Evolutionary conservation across 2,113 vertebrate species (phyloP).

Genomic region (Nyctibius bracteatus): DNA sequence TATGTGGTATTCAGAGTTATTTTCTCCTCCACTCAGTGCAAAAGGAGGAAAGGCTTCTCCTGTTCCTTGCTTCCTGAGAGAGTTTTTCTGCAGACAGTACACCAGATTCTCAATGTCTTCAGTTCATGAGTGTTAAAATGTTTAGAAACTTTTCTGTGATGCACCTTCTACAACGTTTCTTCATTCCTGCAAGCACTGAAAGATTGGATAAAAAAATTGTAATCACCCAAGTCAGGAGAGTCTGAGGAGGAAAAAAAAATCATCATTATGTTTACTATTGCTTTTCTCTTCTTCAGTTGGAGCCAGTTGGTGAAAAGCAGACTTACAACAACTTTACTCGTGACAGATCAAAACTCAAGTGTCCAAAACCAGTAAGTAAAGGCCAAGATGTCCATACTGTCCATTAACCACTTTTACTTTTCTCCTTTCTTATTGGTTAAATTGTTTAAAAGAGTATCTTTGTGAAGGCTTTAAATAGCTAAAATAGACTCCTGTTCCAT

Average conservation of each 20-base stretch:
- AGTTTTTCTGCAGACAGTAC: background rate
- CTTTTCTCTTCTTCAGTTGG: constrained; percentile 76
- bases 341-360: constrained; percentile 79
- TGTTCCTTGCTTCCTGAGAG: background rate
- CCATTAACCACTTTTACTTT: background rate
- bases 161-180: background rate
- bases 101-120: background rate
- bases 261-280: background rate
- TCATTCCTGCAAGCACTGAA: background rate
- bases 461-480: background rate
- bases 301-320: constrained; percentile 85
- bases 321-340: constrained; percentile 85
- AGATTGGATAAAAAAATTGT: background rate
- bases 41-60: background rate
- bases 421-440: background rate
- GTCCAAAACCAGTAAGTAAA: constrained; percentile 83
- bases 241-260: background rate
- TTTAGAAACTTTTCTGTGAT: background rate
- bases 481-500: background rate
- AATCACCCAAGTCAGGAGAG: background rate
- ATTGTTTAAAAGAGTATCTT: background rate
- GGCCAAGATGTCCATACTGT: background rate
- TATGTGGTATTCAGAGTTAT: background rate
- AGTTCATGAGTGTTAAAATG: background rate
- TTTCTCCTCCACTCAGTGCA: background rate